Base-by-base conservation (phyloP, 2,888 invertebrate genomes). In the Blera fallax region DNA sequence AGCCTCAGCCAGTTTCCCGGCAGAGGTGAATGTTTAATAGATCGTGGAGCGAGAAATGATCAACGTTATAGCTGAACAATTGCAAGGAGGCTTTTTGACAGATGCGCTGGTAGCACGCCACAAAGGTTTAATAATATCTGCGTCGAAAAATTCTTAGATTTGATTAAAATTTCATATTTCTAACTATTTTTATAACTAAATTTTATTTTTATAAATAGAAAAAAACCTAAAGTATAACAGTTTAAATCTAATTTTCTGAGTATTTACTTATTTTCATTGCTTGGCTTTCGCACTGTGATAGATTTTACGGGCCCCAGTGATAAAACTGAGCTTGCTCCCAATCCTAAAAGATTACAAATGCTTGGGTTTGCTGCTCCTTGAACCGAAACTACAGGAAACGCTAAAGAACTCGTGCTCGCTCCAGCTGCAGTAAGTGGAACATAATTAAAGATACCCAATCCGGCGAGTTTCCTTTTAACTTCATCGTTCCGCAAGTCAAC, bases 241-340 rank as follows among this genome's bases (percentile, higher is more conserved):
- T 72, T 34, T 24, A 2, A 56, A 56, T 32, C 48, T 27, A 24
- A 34, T 40, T 34, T 27, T 74, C 48, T 58, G 74, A 79, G 74
- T 76, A 70, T 79, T 84, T 58, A 84, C 24, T 84, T 76, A 16
- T 67, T 81, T 8, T 77, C 80, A 81, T 56, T 76, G 37, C 50
- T 67, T 21, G 62, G 29, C 34, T 81, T 85, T 27, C 87, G 34
- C 16, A 76, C 48, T 11, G 93, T 93, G 90, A 94, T 91, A 4
- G 93, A 94, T 90, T 95, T 95, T 1, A 96, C 92, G 3, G 96
- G 96, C 0, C 96, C 96, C 89, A 96, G 93, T 88, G 95, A 95
- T 69, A 96, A 91, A 76, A 96, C 93, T 8, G 95, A 95, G 37
- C 95, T 95, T 3, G 95, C 95, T 70, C 96, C 96, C 7, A 96